phyloP scores from a whole-genome alignment of 2,113 vertebrate genomes.

The Cettia cetti region DNA sequence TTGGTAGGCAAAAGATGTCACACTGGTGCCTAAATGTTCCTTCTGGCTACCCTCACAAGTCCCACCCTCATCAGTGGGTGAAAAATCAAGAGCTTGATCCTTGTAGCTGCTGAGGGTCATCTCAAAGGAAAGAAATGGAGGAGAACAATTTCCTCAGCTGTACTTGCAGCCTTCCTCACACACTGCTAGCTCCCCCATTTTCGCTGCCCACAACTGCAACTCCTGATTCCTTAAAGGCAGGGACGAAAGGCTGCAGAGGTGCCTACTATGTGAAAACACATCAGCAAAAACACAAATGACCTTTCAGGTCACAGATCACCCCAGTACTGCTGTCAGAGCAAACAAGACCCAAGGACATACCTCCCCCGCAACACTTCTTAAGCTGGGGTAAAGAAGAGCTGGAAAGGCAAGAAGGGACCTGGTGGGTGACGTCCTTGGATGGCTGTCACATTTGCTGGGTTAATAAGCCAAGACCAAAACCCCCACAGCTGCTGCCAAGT shows the following conservation, averaged over 20 bases:
- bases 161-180: background rate
- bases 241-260: background rate
- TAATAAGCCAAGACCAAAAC: background rate
- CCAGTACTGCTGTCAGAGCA: rapidly evolving
- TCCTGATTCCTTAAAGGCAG: background rate
- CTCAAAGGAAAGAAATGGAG: background rate
- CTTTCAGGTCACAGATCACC: background rate
- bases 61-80: background rate
- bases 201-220: background rate
- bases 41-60: background rate
- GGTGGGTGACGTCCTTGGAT: no score
- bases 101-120: background rate
- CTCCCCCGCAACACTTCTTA: background rate
- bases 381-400: rapidly evolving
- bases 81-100: background rate
- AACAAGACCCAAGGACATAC: background rate
- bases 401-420: background rate
- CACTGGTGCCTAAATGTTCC: background rate
- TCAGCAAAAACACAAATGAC: no score
- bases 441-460: background rate
- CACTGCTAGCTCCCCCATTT: background rate
- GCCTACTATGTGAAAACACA: rapidly evolving
- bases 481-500: rapidly evolving
- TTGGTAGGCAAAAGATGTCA: background rate
- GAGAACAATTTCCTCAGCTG: rapidly evolving